Evolutionary conservation across 2,888 invertebrate species (phyloP).

Genomic region (Meiosimyza decipiens): DNA sequence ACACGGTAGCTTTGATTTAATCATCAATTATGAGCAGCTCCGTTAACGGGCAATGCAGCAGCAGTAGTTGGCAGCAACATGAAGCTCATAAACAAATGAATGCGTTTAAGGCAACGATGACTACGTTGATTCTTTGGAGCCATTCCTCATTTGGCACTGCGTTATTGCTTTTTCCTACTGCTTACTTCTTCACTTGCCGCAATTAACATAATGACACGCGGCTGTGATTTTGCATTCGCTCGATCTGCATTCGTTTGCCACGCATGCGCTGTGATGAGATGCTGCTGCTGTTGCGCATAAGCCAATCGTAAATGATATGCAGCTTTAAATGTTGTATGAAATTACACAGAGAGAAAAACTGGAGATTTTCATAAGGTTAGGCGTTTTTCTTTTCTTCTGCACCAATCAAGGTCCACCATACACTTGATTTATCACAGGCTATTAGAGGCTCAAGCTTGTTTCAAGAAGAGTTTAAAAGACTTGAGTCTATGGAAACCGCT

Average conservation of each 20-base stretch:
- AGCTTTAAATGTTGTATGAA: not conserved
- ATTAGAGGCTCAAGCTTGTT: too few relatives aligned
- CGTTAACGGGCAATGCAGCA: conserved; percentile 6
- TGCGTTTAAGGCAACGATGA: not conserved
- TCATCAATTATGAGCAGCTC: conserved; percentile 59
- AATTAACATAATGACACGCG: conserved; percentile 53
- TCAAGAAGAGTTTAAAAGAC: too few relatives aligned
- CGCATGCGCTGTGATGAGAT: conserved; percentile 12
- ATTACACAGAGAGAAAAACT: not conserved
- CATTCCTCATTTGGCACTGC: too few relatives aligned
- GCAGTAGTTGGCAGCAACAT: conserved; percentile 3
- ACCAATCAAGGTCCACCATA: too few relatives aligned
- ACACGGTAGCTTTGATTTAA: conserved; percentile 65
- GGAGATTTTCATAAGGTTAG: too few relatives aligned
- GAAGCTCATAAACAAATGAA: conserved; percentile 13
- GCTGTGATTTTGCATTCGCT: conserved; percentile 22
- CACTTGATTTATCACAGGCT: too few relatives aligned
- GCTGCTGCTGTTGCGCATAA: too few relatives aligned
- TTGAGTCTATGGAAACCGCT: too few relatives aligned
- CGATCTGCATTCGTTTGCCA: not conserved
- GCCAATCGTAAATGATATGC: too few relatives aligned
- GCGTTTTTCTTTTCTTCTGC: too few relatives aligned
- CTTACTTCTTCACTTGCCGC: conserved; percentile 41
- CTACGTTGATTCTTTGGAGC: too few relatives aligned
- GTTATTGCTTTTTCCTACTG: not conserved